These are phyloP conservation scores for Patella depressa DNA, from an alignment of 2,888 invertebrate species.

Conservation along the genomic window DNA sequence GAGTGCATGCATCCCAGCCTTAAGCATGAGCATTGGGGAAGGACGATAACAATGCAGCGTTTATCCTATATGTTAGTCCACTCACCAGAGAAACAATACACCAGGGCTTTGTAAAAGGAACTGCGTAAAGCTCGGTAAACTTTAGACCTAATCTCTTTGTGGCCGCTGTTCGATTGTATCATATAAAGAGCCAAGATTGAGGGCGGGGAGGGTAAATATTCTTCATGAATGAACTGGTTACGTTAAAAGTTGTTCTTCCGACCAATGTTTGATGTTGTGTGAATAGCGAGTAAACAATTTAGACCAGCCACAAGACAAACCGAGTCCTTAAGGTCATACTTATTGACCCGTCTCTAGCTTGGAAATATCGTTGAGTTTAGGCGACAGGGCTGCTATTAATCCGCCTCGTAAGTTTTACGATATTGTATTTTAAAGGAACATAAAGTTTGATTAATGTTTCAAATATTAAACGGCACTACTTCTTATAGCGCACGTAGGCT, in stretches of 20 bases:
- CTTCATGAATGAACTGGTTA: constrained; percentile 7
- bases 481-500: too few species aligned
- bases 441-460: too few species aligned
- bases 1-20: neutral
- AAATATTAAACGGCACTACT: too few species aligned
- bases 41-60: constrained; percentile 5
- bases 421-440: too few species aligned
- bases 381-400: neutral
- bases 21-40: neutral
- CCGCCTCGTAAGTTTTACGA: too few species aligned
- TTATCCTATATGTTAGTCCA: constrained; percentile 1
- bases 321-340: too few species aligned
- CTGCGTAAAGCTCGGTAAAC: neutral
- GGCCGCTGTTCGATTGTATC: neutral
- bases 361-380: neutral
- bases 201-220: neutral
- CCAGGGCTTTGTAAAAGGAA: neutral
- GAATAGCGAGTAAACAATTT: constrained; percentile 9
- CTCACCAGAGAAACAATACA: neutral
- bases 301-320: constrained; percentile 9
- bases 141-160: constrained; percentile 10
- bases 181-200: neutral
- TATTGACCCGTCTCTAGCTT: neutral
- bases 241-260: constrained; percentile 5
- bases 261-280: neutral